Percentiles rank a stretch among this genome's conserved stretches.
These are phyloP conservation scores for Nyctalus aviator DNA, from an alignment of 2,797 vertebrate species.

Conservation along the genomic window DNA sequence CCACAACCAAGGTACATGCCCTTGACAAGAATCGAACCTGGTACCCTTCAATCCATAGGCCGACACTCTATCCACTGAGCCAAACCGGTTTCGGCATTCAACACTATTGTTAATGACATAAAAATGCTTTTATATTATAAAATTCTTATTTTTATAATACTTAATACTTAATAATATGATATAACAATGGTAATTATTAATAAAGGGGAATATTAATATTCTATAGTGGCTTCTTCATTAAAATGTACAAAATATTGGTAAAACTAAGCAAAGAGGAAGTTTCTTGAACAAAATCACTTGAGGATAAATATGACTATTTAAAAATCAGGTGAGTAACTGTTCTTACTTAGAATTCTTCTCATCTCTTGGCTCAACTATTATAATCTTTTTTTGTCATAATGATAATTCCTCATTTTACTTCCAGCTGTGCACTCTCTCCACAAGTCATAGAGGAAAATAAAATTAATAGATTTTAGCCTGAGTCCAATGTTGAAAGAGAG, in stretches of 20 bases:
- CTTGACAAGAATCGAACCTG: too few relatives aligned
- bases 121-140: constrained; percentile 10
- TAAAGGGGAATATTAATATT: constrained; percentile 24
- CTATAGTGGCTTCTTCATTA: not conserved
- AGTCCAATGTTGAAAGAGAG: constrained; percentile 40
- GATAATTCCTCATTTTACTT: constrained; percentile 60
- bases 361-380: constrained; percentile 47
- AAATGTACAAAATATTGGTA: constrained; percentile 13
- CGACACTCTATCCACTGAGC: too few relatives aligned
- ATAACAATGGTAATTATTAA: not conserved
- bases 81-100: not conserved
- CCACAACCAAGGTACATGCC: too few relatives aligned
- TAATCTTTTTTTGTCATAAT: constrained; percentile 62
- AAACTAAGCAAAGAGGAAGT: constrained; percentile 1
- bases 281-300: constrained; percentile 37
- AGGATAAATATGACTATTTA: constrained; percentile 3
- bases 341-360: constrained; percentile 55
- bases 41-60: too few relatives aligned
- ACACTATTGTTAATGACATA: not conserved
- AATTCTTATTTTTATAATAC: not conserved
- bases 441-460: constrained; percentile 33
- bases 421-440: constrained; percentile 17
- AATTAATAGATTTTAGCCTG: not conserved
- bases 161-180: not conserved
- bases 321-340: constrained; percentile 25